These are phyloP conservation scores for Choreutis nemorana DNA, from an alignment of 2,888 invertebrate genomes.

Conservation along the genomic window DNA sequence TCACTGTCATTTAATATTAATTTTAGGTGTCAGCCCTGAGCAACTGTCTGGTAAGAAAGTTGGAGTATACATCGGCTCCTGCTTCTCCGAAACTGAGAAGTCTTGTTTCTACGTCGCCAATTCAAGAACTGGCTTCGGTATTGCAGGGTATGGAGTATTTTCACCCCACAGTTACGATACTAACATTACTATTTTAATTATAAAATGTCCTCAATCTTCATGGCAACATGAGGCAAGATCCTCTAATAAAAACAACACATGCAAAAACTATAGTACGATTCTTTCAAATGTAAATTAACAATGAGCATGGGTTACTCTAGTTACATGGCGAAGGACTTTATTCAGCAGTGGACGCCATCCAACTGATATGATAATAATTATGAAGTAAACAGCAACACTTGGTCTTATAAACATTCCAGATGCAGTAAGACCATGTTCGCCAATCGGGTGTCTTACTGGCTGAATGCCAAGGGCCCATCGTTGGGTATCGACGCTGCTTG, in stretches of 20 bases:
- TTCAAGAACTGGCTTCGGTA: slow-evolving; percentile 21
- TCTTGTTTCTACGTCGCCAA: slow-evolving; percentile 29
- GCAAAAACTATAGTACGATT: too few species aligned
- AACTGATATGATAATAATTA: neutral
- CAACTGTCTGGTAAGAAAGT: slow-evolving; percentile 59
- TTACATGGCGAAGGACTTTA: neutral
- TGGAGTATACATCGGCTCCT: slow-evolving; percentile 37
- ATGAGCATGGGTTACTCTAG: slow-evolving; percentile 12
- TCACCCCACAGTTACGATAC: too few species aligned
- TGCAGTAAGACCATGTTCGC: slow-evolving; percentile 34
- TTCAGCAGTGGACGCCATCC: neutral
- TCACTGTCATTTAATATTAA: too few species aligned
- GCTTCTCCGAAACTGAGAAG: slow-evolving; percentile 66
- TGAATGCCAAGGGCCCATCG: slow-evolving; percentile 35
- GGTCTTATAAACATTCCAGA: slow-evolving; percentile 14
- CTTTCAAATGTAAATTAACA: slow-evolving; percentile 15
- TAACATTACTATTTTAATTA: neutral
- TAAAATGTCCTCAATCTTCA: too few species aligned
- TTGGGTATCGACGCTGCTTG: slow-evolving; percentile 28
- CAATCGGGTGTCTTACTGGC: slow-evolving; percentile 42
- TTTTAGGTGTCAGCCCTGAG: slow-evolving; percentile 54
- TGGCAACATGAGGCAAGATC: too few species aligned
- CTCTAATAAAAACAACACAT: too few species aligned
- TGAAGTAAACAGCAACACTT: neutral
- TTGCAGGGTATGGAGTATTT: slow-evolving; percentile 18